Evolutionary conservation across 2,797 vertebrate genomes (phyloP).

Genomic region (Parauchenoglanis punctatus): DNA sequence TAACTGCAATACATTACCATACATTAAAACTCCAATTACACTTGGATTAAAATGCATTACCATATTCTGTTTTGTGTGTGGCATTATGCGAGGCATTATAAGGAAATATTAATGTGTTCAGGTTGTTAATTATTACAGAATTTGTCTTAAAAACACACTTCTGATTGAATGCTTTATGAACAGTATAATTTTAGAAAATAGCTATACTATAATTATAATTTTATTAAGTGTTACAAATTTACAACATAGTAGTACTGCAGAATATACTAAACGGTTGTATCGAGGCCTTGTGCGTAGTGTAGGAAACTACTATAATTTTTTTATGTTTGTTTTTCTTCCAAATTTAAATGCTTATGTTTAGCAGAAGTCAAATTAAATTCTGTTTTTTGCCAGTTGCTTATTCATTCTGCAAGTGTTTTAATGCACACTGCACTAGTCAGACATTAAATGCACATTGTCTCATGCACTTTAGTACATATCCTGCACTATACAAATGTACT

Average conservation of each 20-base stretch:
- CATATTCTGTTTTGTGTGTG: constrained; percentile 38
- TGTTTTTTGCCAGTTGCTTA: background rate
- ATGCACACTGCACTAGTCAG: background rate
- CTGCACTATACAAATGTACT: background rate
- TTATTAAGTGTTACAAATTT: background rate
- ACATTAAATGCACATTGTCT: background rate
- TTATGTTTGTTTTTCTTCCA: background rate
- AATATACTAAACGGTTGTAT: background rate
- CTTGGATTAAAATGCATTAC: constrained; percentile 42
- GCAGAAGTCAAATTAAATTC: background rate
- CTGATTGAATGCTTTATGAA: constrained; percentile 14
- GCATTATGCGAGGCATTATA: constrained; percentile 11
- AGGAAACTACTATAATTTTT: background rate
- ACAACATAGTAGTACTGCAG: background rate
- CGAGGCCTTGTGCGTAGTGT: background rate
- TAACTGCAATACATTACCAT: constrained; percentile 48
- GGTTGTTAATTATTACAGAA: constrained; percentile 31
- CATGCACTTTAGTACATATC: background rate
- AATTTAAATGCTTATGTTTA: background rate
- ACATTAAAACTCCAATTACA: constrained; percentile 42
- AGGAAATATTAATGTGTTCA: constrained; percentile 29
- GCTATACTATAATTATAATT: background rate
- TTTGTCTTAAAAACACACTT: constrained; percentile 25
- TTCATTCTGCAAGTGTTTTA: background rate
- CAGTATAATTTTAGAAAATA: constrained; percentile 16